Base-by-base conservation (phyloP, 1,140 invertebrate species). In the Drosophila willistoni region DNA sequence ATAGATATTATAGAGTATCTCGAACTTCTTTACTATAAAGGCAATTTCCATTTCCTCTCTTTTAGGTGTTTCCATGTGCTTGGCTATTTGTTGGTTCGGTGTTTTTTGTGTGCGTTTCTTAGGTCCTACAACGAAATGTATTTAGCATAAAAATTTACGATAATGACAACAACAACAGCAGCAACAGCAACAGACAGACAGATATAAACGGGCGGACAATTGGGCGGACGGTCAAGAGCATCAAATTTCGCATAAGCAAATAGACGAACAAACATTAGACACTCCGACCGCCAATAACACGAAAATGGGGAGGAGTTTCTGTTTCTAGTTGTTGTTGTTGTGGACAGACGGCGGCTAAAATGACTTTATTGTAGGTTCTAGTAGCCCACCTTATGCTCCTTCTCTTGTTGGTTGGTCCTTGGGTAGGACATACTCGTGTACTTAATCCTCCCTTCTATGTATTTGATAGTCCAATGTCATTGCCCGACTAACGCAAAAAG, bases 61-160 rank as follows among this genome's bases (percentile, higher is more conserved):
- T 12, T 51, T 51, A 51, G 44, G 44, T 51, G 44, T 51, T 51
- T 51, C 17, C 10, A 51, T 19, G 1, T 19, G 44, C 44, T 51
- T 9, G 44, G 3, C 44, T 51, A 51, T 51, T 51, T 51, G 44
- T 51, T 29, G 22, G 17, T 51, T 39, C 12, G 34, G 14, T 60
- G 34, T 60, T 65, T 54, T 80, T 62, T 51, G 12, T 77, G 64
- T 65, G n/a, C 54, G 63, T 72, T 62, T 71, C 34, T 75, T 29
- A 64, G 69, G 67, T 61, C 55, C 64, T 68, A 90, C 89, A 86
- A 64, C 80, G 64, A 91, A 91, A 84, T 79, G 90, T 91, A 90
- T 91, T 91, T 91, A 91, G 85, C 90, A 91, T 91, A 90, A 91
- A 91, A 91, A 87, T 91, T 91, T 91, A 91, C 90, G 90, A 91